Evolutionary conservation across 2,888 invertebrate genomes (phyloP), one percentile per base, ranked within the genome.

Genomic region (Apamea epomidion): DNA sequence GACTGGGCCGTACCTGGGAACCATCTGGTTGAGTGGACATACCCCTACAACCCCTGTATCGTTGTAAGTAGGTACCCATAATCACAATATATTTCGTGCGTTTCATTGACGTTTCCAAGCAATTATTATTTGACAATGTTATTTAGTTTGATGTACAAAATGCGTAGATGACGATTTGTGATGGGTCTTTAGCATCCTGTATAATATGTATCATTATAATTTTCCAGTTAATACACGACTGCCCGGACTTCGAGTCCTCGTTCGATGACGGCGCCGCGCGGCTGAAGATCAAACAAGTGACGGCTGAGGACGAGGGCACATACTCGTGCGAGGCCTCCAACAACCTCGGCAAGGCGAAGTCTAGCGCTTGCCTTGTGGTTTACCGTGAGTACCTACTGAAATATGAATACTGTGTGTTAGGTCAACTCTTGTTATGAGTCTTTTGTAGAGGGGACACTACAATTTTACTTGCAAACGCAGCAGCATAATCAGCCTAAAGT

Each of bases 281-380:
- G 32, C 95, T 99, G 78, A 97, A 97, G 87, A 98, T 99, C 91
- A 97, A 97, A 25, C 98, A 98, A 81, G 98, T 99, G 64, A 98
- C 98, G 84, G 98, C 98, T 0, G 99, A 99, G 91, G 99, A 99
- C 92, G 99, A 99, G 94, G 99, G 99, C 78, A 98, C 98, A 89
- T 99, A 99, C 94, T 98, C 98, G 0, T 99, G 99, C 92, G 98
- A 98, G 68, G 99, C 98, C 0, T 98, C 98, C 92, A 99, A 99
- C 93, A 98, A 98, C 86, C 97, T 99, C 77, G 99, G 99, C 73
- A 98, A 98, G 93, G 98, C 98, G 54, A 98, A 97, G 83, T 98
- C 99, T 18, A 98, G 98, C 42, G 98, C 98, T n/a, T 98, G 98
- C 91, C 97, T 99, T 25, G 97, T 98, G 69, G 98, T 99, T 25